Base-by-base conservation (phyloP, 1,140 invertebrate species). In the Hydropsyche tenuis region DNA sequence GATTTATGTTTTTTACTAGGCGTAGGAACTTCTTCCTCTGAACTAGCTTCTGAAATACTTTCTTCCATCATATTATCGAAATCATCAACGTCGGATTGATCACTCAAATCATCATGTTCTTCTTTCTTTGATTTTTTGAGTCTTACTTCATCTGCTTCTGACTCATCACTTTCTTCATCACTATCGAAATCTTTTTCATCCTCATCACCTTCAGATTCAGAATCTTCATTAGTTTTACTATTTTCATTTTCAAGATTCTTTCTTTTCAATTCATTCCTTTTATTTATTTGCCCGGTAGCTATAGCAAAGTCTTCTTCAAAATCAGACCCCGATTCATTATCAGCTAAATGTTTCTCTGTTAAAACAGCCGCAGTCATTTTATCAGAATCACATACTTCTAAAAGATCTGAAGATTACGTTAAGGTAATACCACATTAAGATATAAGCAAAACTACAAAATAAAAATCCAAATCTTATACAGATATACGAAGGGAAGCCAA, bases 301-400 rank as follows among this genome's bases (percentile, higher is more conserved):
- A 85, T 79, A 30, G 83, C 86, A 72, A 90, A 81, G 81, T 91
- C 89, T 77, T 89, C 86, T 77, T 91, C 88, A 83, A 90, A 91
- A 74, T 91, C 90, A 27, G 87, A 87, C 77, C 88, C 89, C 11
- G 82, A 83, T 78, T 88, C 85, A 46, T 83, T 82, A 73, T 89
- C 86, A 18, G 87, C 82, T 53, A 91, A 82, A 80, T 89, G 87
- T 79, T 89, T 88, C 80, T 92, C 89, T 30, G 88, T 87, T 78
- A 87, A 84, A 9, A 87, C 84, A 30, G 87, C 84, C 77, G 87
- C 85, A 80, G 90, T 88, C 77, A 90, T 87, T 63, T 90, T 92
- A 69, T 92, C 87, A 65, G 87, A 86, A 81, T 95, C 89, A 82
- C 93, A 94, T 53, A 94, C 87, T 84, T 96, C 93, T 75, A 96